Percentiles rank a stretch among this genome's conserved stretches.
phyloP scores from a whole-genome alignment of 2,113 vertebrate genomes.

The Lucifuga dentata region DNA sequence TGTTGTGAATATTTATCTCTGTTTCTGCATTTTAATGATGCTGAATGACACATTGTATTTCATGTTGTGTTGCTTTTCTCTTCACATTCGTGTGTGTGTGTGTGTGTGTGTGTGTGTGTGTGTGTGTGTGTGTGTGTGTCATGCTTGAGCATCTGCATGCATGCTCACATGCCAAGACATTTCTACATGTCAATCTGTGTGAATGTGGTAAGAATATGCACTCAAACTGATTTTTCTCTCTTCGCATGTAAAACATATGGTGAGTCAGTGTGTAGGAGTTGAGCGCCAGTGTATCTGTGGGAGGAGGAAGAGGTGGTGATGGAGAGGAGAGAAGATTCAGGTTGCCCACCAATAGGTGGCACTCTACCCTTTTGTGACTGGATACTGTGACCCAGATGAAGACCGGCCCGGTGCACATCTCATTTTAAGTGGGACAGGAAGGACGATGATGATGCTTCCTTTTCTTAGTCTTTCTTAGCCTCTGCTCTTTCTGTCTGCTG shows the following conservation, averaged over 20 bases:
- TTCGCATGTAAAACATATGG: conserved; percentile 71
- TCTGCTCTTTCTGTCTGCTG: conserved; percentile 22
- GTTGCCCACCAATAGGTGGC: conserved; percentile 83
- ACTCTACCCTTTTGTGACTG: conserved; percentile 83
- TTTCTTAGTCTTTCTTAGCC: not conserved
- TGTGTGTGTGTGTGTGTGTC: conserved; percentile 18
- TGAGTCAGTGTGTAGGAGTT: conserved; percentile 77
- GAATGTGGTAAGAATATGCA: conserved; percentile 16
- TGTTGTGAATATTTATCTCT: conserved; percentile 1
- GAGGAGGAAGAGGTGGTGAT: conserved; percentile 50
- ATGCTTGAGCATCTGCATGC: conserved; percentile 17
- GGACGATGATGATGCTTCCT: conserved; percentile 4
- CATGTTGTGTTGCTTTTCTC: too few relatives aligned
- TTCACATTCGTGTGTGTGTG: conserved; percentile 1
- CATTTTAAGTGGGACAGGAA: conserved; percentile 22
- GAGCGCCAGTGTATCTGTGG: conserved; percentile 51
- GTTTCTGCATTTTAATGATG: not conserved
- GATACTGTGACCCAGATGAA: conserved; percentile 59
- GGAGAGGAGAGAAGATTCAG: conserved; percentile 55
- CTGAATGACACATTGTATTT: not conserved
- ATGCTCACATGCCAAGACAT: not conserved
- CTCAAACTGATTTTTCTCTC: conserved; percentile 56
- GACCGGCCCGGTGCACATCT: conserved; percentile 19
- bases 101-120: conserved; percentile 17
- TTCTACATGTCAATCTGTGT: conserved; percentile 35